Evolutionary conservation across 2,113 vertebrate genomes (phyloP).

Genomic region (Seriola dumerili): DNA sequence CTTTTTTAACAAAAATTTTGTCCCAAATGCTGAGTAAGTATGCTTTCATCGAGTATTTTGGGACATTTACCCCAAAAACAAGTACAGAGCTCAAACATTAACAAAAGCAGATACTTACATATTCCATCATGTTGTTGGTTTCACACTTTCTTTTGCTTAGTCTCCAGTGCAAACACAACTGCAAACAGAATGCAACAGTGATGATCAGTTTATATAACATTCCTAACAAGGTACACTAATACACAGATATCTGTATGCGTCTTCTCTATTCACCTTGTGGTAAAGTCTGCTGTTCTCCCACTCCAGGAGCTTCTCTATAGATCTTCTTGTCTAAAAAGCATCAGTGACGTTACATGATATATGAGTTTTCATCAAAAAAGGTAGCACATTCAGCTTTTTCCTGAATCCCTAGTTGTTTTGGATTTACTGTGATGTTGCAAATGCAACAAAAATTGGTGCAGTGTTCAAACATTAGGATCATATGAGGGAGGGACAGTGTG

Average conservation of each 20-base stretch:
- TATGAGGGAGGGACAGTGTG: background rate
- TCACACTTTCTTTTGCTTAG: constrained; percentile 99
- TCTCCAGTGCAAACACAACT: constrained; percentile 99
- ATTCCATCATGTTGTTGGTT: constrained; percentile 99
- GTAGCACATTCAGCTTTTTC: background rate
- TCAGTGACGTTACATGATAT: constrained; percentile 3
- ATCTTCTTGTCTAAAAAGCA: constrained; percentile 94
- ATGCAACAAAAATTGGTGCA: background rate
- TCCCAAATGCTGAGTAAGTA: background rate
- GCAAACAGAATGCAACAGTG: constrained; percentile 42
- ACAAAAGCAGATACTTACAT: constrained; percentile 88
- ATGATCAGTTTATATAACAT: background rate
- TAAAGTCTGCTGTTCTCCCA: constrained; percentile 99
- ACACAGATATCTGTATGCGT: constrained; percentile 74
- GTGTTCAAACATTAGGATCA: background rate
- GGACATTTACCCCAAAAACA: background rate
- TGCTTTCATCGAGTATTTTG: background rate
- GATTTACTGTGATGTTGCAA: background rate
- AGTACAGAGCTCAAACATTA: background rate
- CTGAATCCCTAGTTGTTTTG: background rate
- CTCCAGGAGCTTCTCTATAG: constrained; percentile 99
- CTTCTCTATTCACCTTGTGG: constrained; percentile 94
- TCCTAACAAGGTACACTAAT: background rate
- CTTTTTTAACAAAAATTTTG: background rate
- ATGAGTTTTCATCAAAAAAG: background rate